Base-by-base conservation (phyloP, 2,113 vertebrate species). In the Pomatorhinus ruficollis region DNA sequence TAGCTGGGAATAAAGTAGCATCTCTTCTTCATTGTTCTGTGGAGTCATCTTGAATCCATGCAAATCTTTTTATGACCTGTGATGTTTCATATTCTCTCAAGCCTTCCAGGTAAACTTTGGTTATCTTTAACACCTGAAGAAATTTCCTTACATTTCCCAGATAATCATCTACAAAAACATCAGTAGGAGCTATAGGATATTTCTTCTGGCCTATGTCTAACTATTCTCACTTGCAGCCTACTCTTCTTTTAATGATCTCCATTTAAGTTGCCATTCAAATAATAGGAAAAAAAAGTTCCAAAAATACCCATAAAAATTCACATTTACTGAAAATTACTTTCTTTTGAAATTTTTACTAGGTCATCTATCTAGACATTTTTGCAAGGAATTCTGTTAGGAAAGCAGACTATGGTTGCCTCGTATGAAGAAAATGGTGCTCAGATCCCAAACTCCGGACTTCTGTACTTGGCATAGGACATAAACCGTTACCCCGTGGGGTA, bases 401-500 rank as follows among this genome's bases (percentile, higher is more conserved):
- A 65, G 19, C 22, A 49, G 24, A 12, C 3, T 82, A 10, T 28
- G 3, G 19, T 49, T 57, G 3, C 9, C 22, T 39, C 64, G 5
- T 44, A 52, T 63, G 74, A 45, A 78, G 24, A 63, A 76, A 75
- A 8, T 9, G 2, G 10, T 66, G 11, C 25, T 82, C 42, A 45
- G 11, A 53, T 40, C 12, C 7, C 40, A 85, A 22, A 56, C 11
- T 3, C 12, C 14, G 22, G 19, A 6, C 4, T 39, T 80, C n/a
- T 11, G 2, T 33, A 57, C 5, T 40, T 57, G 20, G 14, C 11
- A 53, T 6, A 72, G 30, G 15, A 56, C 4, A 50, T 10, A 74
- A 89, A 61, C 0, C 0, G 1, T 59, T 64, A 20, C 4, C 10
- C 16, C 6, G 20, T 33, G 45, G 6, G 1, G 6, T 50, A 52